Percentiles rank a stretch among this genome's conserved stretches.
Conservation (phyloP, 2,888 invertebrate genomes). For the Pyrochroa serraticornis region DNA sequence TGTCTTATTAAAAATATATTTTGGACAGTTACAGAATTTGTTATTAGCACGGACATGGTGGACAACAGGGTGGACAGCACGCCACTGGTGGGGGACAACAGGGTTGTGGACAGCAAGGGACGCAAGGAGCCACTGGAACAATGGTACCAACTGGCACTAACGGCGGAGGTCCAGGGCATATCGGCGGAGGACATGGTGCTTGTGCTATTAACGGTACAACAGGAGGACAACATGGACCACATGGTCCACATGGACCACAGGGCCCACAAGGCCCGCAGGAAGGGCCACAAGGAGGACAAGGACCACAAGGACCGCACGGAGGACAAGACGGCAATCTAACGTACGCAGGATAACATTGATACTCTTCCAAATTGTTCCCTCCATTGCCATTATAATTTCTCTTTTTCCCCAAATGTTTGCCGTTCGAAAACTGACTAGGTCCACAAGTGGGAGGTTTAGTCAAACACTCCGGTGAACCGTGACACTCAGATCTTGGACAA, state of each 20-base stretch:
- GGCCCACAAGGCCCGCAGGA: constrained; percentile 34
- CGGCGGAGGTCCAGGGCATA: constrained; percentile 45
- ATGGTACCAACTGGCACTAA: constrained; percentile 46
- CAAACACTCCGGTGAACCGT: constrained; percentile 58
- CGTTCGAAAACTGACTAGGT: constrained; percentile 52
- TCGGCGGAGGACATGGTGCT: constrained; percentile 47
- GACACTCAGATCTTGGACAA: constrained; percentile 62
- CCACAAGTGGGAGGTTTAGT: constrained; percentile 59
- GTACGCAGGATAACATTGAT: constrained; percentile 52
- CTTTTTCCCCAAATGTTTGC: constrained; percentile 45
- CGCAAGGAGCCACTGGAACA: constrained; percentile 30
- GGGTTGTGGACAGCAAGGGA: constrained; percentile 41
- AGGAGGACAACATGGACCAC: constrained; percentile 41
- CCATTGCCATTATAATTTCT: constrained; percentile 19
- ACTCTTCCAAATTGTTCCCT: constrained; percentile 41
- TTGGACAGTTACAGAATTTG: too few relatives aligned
- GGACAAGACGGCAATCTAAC: constrained; percentile 37
- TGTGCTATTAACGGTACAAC: constrained; percentile 45
- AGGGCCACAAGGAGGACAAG: too few relatives aligned
- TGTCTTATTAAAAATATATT: too few relatives aligned
- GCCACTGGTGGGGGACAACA: constrained; percentile 42
- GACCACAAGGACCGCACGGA: constrained; percentile 34
- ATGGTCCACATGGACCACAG: constrained; percentile 30
- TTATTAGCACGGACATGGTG: constrained; percentile 36
- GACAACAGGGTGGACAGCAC: constrained; percentile 39